A percentile compares a stretch with the other conserved stretches of the same genome.
phyloP scores from a whole-genome alignment of 1,140 invertebrate species.

The Drosophila nikananu region DNA sequence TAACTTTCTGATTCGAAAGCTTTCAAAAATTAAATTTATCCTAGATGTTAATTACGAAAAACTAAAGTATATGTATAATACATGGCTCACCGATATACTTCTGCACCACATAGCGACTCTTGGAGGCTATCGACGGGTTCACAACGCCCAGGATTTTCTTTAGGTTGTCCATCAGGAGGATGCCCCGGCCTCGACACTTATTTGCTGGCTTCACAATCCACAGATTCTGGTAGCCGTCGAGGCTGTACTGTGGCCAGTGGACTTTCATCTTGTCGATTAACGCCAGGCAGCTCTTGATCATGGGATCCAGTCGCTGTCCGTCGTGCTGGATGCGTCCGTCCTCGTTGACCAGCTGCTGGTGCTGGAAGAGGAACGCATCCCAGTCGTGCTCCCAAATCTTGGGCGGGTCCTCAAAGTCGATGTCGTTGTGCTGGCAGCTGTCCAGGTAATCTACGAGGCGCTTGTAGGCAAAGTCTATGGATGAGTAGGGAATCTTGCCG shows the following conservation, averaged over 20 bases:
- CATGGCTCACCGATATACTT: conserved; percentile 94
- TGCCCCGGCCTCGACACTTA: conserved; percentile 95
- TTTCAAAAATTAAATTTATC: background rate
- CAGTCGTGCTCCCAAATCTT: conserved; percentile 93
- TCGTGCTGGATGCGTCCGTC: conserved; percentile 85
- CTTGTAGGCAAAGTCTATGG: conserved; percentile 92
- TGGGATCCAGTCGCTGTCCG: conserved; percentile 76
- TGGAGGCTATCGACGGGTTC: conserved; percentile 87
- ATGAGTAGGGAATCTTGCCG: conserved; percentile 90
- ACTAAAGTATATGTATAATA: too few relatives aligned
- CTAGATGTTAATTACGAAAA: background rate
- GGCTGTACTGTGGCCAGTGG: conserved; percentile 92
- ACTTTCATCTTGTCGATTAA: conserved; percentile 85
- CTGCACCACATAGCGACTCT: conserved; percentile 95
- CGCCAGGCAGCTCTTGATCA: conserved; percentile 84
- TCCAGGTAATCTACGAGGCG: conserved; percentile 91
- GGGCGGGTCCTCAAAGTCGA: conserved; percentile 90
- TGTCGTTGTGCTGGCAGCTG: conserved; percentile 92
- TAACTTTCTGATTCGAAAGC: background rate
- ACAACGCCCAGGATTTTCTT: conserved; percentile 93
- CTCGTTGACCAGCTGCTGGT: conserved; percentile 90
- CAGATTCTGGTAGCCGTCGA: conserved; percentile 94
- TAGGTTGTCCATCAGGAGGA: conserved; percentile 93
- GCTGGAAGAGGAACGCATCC: conserved; percentile 93
- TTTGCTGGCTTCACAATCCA: conserved; percentile 99